Evolutionary conservation across 1,140 invertebrate genomes (phyloP).

Genomic region (Planococcus citri): DNA sequence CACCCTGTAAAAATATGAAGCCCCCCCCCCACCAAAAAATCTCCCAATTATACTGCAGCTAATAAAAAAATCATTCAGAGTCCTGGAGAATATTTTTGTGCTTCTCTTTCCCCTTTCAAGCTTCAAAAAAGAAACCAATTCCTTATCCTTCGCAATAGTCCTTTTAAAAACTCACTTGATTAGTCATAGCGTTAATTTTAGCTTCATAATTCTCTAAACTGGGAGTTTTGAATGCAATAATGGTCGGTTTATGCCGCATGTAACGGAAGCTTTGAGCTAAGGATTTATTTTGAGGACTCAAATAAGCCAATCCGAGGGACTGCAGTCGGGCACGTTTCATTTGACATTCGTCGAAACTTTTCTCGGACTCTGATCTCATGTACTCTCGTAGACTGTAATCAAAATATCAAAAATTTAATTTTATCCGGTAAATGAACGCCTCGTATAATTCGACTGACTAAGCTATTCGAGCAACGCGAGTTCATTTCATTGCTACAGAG

Average conservation of each 20-base stretch:
- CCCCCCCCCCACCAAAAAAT: too few species aligned
- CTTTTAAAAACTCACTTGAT: too few species aligned
- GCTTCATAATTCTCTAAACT: constrained; percentile 52
- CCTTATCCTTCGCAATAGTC: too few species aligned
- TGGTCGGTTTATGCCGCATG: constrained; percentile 73
- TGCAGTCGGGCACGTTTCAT: constrained; percentile 47
- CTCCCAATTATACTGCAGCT: too few species aligned
- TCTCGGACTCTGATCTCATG: constrained; percentile 63
- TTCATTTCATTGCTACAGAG: not conserved
- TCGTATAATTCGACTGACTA: too few species aligned
- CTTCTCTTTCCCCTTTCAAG: too few species aligned
- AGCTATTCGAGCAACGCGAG: too few species aligned
- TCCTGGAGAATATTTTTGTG: too few species aligned
- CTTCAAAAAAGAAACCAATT: too few species aligned
- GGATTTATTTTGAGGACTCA: constrained; percentile 60
- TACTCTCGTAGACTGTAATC: constrained; percentile 48
- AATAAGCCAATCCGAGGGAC: constrained; percentile 51
- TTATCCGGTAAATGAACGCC: not conserved
- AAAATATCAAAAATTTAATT: not conserved
- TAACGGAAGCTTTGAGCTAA: constrained; percentile 70
- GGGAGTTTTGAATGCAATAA: constrained; percentile 59
- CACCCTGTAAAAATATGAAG: too few species aligned
- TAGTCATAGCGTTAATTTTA: constrained; percentile 29
- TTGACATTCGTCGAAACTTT: constrained; percentile 54
- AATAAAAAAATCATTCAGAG: too few species aligned